Percentiles rank a stretch among this genome's conserved stretches.
phyloP scores from a whole-genome alignment of 2,113 vertebrate genomes.

The Actinemys pallida region DNA sequence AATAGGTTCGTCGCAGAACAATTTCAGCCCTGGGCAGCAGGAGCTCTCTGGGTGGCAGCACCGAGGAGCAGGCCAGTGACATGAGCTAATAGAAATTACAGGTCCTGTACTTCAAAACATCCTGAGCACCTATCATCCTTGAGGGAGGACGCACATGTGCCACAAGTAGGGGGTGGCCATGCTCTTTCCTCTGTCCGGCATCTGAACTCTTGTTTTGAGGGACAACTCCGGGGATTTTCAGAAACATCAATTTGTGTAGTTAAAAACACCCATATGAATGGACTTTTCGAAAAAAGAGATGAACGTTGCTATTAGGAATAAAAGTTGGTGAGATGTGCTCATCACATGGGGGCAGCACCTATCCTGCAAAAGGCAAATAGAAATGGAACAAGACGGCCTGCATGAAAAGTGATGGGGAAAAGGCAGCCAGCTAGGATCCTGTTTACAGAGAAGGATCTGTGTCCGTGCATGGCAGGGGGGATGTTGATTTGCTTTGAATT shows the following conservation, averaged over 20 bases:
- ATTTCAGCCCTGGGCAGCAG: background rate
- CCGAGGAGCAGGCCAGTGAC: background rate
- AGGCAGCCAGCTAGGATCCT: constrained; percentile 21
- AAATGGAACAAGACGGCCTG: constrained; percentile 9
- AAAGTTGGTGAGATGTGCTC: background rate
- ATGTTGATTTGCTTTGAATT: constrained; percentile 61
- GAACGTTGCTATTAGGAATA: constrained; percentile 15
- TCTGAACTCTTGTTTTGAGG: background rate
- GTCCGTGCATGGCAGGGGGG: background rate
- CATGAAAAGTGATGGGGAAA: constrained; percentile 36
- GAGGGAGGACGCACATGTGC: background rate
- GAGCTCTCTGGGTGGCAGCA: background rate
- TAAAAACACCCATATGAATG: background rate
- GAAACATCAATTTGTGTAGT: background rate
- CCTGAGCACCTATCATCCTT: background rate
- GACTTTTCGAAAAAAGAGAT: constrained; percentile 15
- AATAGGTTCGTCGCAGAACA: background rate
- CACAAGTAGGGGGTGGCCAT: background rate
- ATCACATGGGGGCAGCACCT: background rate
- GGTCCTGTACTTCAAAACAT: background rate
- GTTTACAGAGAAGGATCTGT: constrained; percentile 30
- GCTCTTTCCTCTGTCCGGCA: background rate
- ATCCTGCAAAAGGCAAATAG: constrained; percentile 2
- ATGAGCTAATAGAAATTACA: background rate
- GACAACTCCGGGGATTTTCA: background rate